These are phyloP conservation scores for Diuraphis noxia DNA, from an alignment of 1,140 invertebrate species.

Conservation along the genomic window DNA sequence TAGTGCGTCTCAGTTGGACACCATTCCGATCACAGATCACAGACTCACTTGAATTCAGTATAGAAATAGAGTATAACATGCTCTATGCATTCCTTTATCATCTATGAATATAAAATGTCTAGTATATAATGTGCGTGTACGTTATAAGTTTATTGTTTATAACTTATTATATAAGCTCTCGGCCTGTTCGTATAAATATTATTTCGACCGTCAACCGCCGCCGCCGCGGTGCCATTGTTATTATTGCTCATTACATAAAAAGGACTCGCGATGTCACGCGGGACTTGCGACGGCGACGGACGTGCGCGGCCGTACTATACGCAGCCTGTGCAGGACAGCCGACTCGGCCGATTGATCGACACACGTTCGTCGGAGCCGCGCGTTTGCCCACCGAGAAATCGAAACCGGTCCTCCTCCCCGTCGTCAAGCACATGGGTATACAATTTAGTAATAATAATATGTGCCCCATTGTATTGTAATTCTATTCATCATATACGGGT, in stretches of 20 bases:
- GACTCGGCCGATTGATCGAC: constrained; percentile 35
- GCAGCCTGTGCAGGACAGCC: not conserved
- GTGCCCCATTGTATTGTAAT: constrained; percentile 51
- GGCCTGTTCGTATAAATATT: not conserved
- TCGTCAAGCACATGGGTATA: not conserved
- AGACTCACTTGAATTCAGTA: not conserved
- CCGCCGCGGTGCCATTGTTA: not conserved
- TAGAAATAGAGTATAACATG: not conserved
- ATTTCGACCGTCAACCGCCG: not conserved
- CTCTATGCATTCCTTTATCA: not conserved
- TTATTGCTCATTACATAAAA: constrained; percentile 34
- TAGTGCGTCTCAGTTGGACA: not conserved
- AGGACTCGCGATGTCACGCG: not conserved
- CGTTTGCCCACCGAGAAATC: not conserved
- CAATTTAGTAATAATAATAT: not conserved
- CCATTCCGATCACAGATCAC: not conserved
- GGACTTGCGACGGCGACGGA: not conserved
- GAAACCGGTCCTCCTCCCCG: constrained; percentile 17
- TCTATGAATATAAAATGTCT: not conserved
- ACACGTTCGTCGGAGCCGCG: constrained; percentile 20
- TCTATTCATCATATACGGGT: not conserved
- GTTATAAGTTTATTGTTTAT: not conserved
- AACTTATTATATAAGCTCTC: constrained; percentile 21
- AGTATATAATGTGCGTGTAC: not conserved
- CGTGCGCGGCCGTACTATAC: not conserved